Percentiles rank a stretch among this genome's conserved stretches.
Evolutionary conservation across 2,888 invertebrate species (phyloP).

Genomic region (Drosophila mercatorum): DNA sequence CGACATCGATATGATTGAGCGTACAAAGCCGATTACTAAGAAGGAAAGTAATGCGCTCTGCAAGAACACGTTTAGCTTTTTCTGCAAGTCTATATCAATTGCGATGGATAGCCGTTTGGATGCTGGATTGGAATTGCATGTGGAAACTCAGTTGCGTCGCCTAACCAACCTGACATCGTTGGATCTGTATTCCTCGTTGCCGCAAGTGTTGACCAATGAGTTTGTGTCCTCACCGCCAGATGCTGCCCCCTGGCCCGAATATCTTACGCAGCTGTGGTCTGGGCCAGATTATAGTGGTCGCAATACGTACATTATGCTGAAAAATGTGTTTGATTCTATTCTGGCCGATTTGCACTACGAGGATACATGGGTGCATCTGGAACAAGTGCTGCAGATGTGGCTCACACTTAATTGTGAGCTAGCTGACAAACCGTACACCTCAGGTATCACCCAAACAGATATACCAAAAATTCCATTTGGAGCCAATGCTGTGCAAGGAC

Average conservation of each 20-base stretch:
- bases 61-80: slow-evolving; percentile 84
- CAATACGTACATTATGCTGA: slow-evolving; percentile 87
- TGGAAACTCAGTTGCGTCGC: slow-evolving; percentile 90
- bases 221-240: slow-evolving; percentile 82
- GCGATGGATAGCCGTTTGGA: slow-evolving; percentile 92
- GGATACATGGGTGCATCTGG: slow-evolving; percentile 91
- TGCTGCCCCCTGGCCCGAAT: slow-evolving; percentile 84
- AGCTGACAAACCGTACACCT: slow-evolving; percentile 83
- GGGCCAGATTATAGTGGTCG: slow-evolving; percentile 85
- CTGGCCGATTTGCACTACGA: slow-evolving; percentile 88
- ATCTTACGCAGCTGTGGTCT: slow-evolving; percentile 85
- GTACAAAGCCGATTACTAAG: slow-evolving; percentile 87
- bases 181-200: slow-evolving; percentile 83
- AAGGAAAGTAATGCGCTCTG: slow-evolving; percentile 84
- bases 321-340: slow-evolving; percentile 89
- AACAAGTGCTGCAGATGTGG: slow-evolving; percentile 94
- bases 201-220: slow-evolving; percentile 83
- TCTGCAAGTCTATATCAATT: slow-evolving; percentile 86
- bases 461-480: slow-evolving; percentile 88
- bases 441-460: slow-evolving; percentile 87
- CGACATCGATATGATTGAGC: slow-evolving; percentile 88
- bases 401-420: slow-evolving; percentile 90
- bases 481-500: slow-evolving; percentile 87
- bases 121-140: slow-evolving; percentile 90
- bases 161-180: slow-evolving; percentile 88